phyloP scores from a whole-genome alignment of 2,113 vertebrate species.

The Semnopithecus entellus region DNA sequence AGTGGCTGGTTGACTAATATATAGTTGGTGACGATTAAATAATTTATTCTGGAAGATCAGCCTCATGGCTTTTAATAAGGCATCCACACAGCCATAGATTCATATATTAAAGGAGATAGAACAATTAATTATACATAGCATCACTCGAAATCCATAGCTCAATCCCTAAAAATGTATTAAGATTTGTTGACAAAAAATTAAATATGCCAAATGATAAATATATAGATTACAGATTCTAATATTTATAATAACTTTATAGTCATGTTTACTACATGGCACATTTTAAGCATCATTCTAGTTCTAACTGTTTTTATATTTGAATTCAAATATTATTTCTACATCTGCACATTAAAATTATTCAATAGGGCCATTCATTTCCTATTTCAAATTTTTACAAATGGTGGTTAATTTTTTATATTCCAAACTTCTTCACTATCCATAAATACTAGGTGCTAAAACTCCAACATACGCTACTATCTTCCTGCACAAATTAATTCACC shows the following conservation, averaged over 20 bases:
- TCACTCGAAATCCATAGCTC: neutral
- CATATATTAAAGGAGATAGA: neutral
- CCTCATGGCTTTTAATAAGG: neutral
- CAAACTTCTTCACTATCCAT: neutral
- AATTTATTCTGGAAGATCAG: neutral
- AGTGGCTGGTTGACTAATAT: neutral
- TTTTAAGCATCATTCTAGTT: neutral
- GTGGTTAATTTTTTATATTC: neutral
- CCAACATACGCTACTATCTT: neutral
- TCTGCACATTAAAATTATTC: neutral
- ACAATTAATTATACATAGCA: too few species aligned
- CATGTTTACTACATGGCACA: neutral
- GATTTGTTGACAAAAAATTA: neutral
- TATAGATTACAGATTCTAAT: too few species aligned
- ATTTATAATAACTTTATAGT: neutral
- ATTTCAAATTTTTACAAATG: neutral
- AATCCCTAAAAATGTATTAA: neutral
- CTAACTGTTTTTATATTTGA: neutral
- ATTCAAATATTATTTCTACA: neutral
- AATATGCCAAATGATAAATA: neutral
- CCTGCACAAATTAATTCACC: neutral
- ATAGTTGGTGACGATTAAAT: neutral
- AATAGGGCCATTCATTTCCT: neutral
- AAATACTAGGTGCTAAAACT: neutral
- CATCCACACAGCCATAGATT: accelerated